Base-by-base conservation (phyloP, 1,140 invertebrate species). In the Diorhabda elongata region DNA sequence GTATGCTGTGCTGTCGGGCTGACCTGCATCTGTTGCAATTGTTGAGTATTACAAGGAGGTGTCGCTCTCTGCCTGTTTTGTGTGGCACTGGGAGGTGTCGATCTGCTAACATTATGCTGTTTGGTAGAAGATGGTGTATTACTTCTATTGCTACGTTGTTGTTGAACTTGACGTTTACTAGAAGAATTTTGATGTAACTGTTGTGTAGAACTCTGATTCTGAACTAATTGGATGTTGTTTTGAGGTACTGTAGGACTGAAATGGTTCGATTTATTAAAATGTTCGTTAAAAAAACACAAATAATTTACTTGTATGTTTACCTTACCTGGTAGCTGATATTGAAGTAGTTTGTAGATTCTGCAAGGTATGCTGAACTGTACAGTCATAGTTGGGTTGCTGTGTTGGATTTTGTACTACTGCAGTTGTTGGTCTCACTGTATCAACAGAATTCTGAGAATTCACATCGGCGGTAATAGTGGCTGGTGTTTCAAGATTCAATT, bases 381-480 rank as follows among this genome's bases (percentile, higher is more conserved):
- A 88, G 78, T 89, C 87, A 58, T 81, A 81, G 64, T 75, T 81
- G 9, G 79, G 74, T 59, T 78, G 77, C 42, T 84, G 85, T 74
- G 84, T 77, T 9, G 85, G 84, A 45, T 86, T 86, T 47, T 83
- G 82, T 61, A 82, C 77, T 47, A 83, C 70, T 2, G 79, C 79
- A 42, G 82, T 83, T 2, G 81, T 83, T 5, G 86, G 83, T 58
- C 85, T 79, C 74, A 86, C 84, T 78, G 87, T 77, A 81, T 91
- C 89, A 73, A 89, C 87, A 73, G 90, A 88, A 76, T 90, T 90
- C 61, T 91, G 91, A 9, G 89, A 90, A 2, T 90, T 89, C 76
- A 95, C 86, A 79, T 95, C 92, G 47, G 92, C 93, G 0, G 91
- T 90, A 67, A 96, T 95, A 41, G 92, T 93, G 0, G 92, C 90